Evolutionary conservation across 2,113 vertebrate species (phyloP).

Genomic region (Rhipidura dahli): DNA sequence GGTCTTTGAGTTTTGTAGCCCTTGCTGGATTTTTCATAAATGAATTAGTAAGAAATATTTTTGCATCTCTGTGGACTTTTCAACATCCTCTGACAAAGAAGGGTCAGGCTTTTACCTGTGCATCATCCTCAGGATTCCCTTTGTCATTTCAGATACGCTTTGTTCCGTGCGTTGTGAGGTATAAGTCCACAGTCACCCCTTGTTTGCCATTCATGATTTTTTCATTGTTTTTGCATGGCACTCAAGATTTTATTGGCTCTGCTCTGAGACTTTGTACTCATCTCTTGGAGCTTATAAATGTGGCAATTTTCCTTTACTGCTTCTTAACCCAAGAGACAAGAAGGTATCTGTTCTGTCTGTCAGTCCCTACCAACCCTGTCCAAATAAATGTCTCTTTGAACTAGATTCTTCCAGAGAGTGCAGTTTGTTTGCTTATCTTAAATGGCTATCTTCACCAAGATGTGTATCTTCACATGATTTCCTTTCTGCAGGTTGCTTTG

Average conservation of each 20-base stretch:
- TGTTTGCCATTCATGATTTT: background rate
- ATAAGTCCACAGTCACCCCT: background rate
- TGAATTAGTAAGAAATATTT: background rate
- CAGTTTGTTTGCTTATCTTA: background rate
- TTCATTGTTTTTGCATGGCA: background rate
- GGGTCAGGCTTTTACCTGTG: background rate
- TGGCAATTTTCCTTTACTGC: background rate
- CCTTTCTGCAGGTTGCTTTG: background rate
- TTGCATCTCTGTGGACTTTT: background rate
- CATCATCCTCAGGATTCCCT: rapidly evolving
- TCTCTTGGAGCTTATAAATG: background rate
- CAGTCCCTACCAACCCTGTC: background rate
- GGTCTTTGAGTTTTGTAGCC: background rate
- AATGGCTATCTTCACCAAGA: background rate
- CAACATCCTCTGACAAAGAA: background rate
- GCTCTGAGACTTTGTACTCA: background rate
- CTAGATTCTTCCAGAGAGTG: background rate
- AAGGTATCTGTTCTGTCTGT: background rate
- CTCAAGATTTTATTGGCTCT: background rate
- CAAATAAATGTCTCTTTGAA: background rate
- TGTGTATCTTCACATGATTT: background rate
- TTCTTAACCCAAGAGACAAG: background rate
- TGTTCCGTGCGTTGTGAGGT: background rate
- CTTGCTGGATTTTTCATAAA: background rate
- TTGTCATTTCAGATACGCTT: background rate